Conservation (phyloP, 2,797 vertebrate species). For the Apodemus agrarius region DNA sequence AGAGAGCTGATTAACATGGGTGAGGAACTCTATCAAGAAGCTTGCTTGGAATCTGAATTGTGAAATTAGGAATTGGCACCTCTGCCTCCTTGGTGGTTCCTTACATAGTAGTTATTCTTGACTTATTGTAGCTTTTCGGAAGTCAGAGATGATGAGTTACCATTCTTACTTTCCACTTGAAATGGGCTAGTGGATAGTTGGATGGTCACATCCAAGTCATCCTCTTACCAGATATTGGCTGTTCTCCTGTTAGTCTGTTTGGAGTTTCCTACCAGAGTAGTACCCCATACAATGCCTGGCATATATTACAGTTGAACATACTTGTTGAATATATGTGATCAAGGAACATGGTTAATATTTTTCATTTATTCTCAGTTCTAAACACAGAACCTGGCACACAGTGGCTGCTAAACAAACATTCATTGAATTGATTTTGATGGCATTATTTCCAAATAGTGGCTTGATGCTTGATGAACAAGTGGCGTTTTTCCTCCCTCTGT, state of each 20-base stretch:
- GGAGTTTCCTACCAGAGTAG: too few species aligned
- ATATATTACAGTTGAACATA: neutral
- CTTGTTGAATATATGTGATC: slow-evolving; percentile 1
- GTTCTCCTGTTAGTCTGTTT: neutral
- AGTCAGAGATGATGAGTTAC: neutral
- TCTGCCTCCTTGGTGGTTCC: neutral
- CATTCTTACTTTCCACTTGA: neutral
- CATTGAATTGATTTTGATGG: slow-evolving; percentile 44
- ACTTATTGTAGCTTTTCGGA: neutral
- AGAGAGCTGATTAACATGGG: neutral
- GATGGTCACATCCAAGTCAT: neutral
- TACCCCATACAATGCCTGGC: neutral
- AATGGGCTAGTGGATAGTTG: neutral
- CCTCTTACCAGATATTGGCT: neutral
- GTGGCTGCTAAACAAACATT: slow-evolving; percentile 59
- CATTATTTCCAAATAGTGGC: slow-evolving; percentile 67
- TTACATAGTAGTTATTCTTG: neutral
- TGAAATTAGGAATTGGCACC: neutral
- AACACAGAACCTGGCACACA: slow-evolving; percentile 4
- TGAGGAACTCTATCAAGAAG: neutral
- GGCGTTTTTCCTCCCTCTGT: neutral
- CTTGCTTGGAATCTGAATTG: neutral
- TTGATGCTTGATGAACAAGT: slow-evolving; percentile 73
- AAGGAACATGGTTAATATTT: neutral
- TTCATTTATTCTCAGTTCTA: neutral